Evolutionary conservation across 2,888 invertebrate species (phyloP).

Genomic region (Arge pagana): DNA sequence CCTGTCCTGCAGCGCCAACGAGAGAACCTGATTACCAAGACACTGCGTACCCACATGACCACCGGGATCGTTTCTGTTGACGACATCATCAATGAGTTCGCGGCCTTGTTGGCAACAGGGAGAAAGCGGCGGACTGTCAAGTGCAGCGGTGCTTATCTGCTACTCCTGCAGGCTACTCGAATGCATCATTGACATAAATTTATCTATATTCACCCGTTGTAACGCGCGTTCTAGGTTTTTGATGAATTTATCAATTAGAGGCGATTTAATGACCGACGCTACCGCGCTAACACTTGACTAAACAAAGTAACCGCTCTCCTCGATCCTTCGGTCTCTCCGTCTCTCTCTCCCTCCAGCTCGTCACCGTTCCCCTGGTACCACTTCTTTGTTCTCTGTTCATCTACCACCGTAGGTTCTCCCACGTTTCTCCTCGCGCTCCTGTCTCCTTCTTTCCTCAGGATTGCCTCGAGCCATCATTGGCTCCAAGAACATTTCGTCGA

Average conservation of each 20-base stretch:
- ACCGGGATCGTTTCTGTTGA: constrained; percentile 7
- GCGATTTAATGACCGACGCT: constrained; percentile 33
- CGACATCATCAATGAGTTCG: constrained; percentile 17
- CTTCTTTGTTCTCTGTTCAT: background rate
- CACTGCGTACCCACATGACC: background rate
- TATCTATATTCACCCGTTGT: constrained; percentile 8
- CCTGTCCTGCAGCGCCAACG: constrained; percentile 83
- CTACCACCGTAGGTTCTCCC: no score
- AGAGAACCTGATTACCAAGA: constrained; percentile 57
- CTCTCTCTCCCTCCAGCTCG: constrained; percentile 28
- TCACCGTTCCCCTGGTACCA: no score
- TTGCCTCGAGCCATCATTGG: no score
- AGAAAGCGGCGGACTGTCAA: constrained; percentile 16
- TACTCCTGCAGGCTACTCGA: constrained; percentile 31
- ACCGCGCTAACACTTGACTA: constrained; percentile 38
- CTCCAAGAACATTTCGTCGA: no score
- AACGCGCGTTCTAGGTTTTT: constrained; percentile 18
- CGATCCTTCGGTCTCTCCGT: constrained; percentile 3
- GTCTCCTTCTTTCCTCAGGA: no score
- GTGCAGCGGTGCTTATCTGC: constrained; percentile 35
- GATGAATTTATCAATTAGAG: constrained; percentile 42
- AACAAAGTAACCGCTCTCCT: constrained; percentile 34
- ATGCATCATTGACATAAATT: constrained; percentile 21
- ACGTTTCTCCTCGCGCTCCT: no score
- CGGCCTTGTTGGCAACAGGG: constrained; percentile 16